Conservation (phyloP, 1,140 invertebrate species). For the Neodiprion virginianus region DNA sequence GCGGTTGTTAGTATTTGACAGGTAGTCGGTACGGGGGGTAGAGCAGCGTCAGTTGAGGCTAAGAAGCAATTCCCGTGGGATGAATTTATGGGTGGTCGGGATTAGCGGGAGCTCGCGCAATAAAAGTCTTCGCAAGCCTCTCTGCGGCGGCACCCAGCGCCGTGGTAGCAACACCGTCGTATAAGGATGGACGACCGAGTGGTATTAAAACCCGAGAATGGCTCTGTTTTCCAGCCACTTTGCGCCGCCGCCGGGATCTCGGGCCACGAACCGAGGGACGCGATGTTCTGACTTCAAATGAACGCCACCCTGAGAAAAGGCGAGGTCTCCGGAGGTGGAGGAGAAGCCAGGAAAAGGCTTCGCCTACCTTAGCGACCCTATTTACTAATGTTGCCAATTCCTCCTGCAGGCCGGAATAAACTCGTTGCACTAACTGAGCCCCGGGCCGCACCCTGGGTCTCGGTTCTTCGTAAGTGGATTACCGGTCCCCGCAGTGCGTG, state of each 20-base stretch:
- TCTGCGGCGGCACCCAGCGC: background rate
- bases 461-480: background rate
- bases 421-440: too few species aligned
- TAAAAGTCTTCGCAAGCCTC: slow-evolving; percentile 32
- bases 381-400: background rate
- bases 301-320: background rate
- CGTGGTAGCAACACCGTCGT: background rate
- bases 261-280: background rate
- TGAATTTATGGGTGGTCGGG: slow-evolving; percentile 47
- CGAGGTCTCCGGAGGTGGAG: background rate
- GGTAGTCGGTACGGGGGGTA: slow-evolving; percentile 24
- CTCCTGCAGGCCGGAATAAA: background rate
- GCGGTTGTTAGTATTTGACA: slow-evolving; percentile 33
- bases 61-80: slow-evolving; percentile 46
- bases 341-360: background rate
- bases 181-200: slow-evolving; percentile 10
- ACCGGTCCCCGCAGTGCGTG: background rate
- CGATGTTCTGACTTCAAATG: background rate
- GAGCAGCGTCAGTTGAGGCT: slow-evolving; percentile 32
- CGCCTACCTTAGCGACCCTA: background rate
- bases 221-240: slow-evolving; percentile 14
- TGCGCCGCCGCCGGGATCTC: background rate
- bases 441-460: too few species aligned
- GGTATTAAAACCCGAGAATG: slow-evolving; percentile 12
- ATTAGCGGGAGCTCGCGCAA: slow-evolving; percentile 43